A percentile compares a stretch with the other conserved stretches of the same genome.
Evolutionary conservation across 2,888 invertebrate genomes (phyloP).

Genomic region (Melanchra persicariae): DNA sequence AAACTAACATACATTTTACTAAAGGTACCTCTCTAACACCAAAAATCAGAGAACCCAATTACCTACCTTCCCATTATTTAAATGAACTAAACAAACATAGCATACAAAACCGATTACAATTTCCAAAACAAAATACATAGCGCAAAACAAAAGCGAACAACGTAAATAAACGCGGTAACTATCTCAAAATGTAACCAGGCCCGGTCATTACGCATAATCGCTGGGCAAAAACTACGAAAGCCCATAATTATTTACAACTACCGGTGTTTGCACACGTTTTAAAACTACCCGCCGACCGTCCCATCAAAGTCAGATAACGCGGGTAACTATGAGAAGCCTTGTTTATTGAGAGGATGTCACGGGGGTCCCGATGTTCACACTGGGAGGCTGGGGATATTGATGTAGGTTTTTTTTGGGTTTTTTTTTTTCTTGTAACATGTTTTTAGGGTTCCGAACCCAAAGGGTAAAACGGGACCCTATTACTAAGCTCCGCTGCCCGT

Average conservation of each 20-base stretch:
- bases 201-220: conserved; percentile 71
- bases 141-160: conserved; percentile 55
- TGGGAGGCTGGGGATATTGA: conserved; percentile 57
- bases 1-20: not conserved
- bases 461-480: too few relatives aligned
- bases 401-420: too few relatives aligned
- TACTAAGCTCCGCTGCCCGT: too few relatives aligned
- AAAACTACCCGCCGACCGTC: conserved; percentile 81
- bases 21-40: not conserved
- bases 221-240: conserved; percentile 70
- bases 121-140: conserved; percentile 60
- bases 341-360: conserved; percentile 86
- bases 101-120: conserved; percentile 60
- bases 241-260: conserved; percentile 84
- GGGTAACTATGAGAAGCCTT: conserved; percentile 85
- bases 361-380: conserved; percentile 71
- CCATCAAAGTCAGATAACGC: conserved; percentile 85
- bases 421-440: not conserved
- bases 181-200: conserved; percentile 58
- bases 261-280: conserved; percentile 76
- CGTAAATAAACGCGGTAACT: conserved; percentile 61
- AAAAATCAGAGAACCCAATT: conserved; percentile 40
- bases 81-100: conserved; percentile 55
- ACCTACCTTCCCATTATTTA: conserved; percentile 45
- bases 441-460: too few relatives aligned